Percentiles rank a stretch among this genome's conserved stretches.
These are phyloP conservation scores for Drosophila baimaii DNA, from an alignment of 1,140 invertebrate species.

Conservation along the genomic window DNA sequence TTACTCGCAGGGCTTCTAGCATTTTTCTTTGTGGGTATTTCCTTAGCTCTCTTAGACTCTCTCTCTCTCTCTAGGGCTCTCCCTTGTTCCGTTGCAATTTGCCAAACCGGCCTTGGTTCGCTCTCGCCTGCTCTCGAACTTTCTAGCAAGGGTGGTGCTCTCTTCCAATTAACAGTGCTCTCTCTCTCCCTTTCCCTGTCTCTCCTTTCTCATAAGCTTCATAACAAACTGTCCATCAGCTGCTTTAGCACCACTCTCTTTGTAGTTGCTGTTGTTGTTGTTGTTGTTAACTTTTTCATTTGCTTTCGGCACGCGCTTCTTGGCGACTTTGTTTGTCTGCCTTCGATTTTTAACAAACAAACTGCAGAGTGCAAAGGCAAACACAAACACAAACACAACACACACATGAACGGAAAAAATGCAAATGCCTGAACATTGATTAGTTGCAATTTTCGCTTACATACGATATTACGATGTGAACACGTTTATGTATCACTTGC, in stretches of 20 bases:
- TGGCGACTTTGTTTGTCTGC: constrained; percentile 69
- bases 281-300: constrained; percentile 34
- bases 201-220: constrained; percentile 26
- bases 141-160: constrained; percentile 9
- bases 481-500: constrained; percentile 42
- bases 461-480: constrained; percentile 48
- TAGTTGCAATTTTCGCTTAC: constrained; percentile 65
- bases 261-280: constrained; percentile 14
- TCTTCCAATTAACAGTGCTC: constrained; percentile 3
- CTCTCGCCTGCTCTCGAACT: constrained; percentile 18
- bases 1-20: background rate
- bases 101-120: constrained; percentile 32
- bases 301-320: constrained; percentile 56
- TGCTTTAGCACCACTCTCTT: constrained; percentile 14
- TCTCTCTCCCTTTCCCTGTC: background rate
- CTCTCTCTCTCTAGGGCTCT: constrained; percentile 11
- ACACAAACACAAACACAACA: constrained; percentile 39
- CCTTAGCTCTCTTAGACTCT: background rate
- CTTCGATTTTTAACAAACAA: constrained; percentile 76
- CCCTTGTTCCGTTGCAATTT: background rate
- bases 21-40: constrained; percentile 21
- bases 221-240: constrained; percentile 54
- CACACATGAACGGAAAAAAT: too few species aligned
- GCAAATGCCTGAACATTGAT: constrained; percentile 62
- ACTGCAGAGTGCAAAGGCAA: constrained; percentile 14